Evolutionary conservation across 2,797 vertebrate species (phyloP), one percentile per base, ranked within the genome.

Genomic region (Semotilus atromaculatus): DNA sequence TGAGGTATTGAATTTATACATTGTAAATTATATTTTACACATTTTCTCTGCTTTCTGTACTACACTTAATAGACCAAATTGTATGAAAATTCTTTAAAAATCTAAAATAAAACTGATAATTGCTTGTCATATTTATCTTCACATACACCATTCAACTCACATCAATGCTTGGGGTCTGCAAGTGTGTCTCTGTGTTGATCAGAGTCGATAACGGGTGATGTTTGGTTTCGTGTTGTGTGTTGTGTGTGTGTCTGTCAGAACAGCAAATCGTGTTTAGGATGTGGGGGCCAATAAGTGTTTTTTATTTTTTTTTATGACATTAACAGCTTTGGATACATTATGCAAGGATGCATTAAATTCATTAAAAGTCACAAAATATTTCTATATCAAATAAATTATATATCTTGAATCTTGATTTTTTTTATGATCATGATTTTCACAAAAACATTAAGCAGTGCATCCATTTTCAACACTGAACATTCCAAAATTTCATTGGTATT

Each of bases 191-290:
- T 60, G 45, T 72, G 64, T 48, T 58, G 4, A 51, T 23, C 6
- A 60, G 29, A 64, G 13, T 31, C 43, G 1, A 66, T 45, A 62
- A 51, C 14, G 73, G 14, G 45, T 71, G 23, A 19, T 84, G 60
- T 43, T 77, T 34, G 9, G 14, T 48, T 53, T 21, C 18, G 19
- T 48, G 36, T 10, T 84, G 86, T 80, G 82, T n/a, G n/a, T n/a
- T n/a, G 45, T 81, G 18, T 87, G 86, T 76, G 62, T 85, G 89
- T 90, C 75, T 78, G 58, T 82, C 80, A 36, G 77, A 80, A 84
- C 73, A 48, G 45, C 77, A 88, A 66, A 76, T 88, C 88, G 80
- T 86, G 55, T 88, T 86, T 88, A 85, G 92, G 91, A 89, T 40
- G 7, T n/a, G 5, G 26, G 5, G 21, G 21, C 14, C 19, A 38